Evolutionary conservation across 2,888 invertebrate genomes (phyloP), one percentile per base, ranked within the genome.

Genomic region (Aphodius granarius): DNA sequence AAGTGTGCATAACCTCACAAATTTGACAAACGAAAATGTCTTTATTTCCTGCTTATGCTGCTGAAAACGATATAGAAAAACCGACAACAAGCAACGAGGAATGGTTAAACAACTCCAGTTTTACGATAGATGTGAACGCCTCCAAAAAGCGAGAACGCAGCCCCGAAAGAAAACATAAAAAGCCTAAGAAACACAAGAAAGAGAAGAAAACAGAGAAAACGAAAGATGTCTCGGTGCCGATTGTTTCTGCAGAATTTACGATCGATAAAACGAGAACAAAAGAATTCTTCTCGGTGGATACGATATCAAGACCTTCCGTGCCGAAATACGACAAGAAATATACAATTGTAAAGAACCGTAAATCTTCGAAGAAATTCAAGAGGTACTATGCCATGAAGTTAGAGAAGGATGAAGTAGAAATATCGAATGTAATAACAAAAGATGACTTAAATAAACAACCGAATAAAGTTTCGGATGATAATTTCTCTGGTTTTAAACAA

Each of bases 221-320:
- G 70, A 72, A 76, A 22, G 65, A 63, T 15, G 82, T 73, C 63
- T 43, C 75, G 76, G 82, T 85, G 17, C n/a, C 18, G 20, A 66
- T 72, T 5, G n/a, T 20, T 72, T 20, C 65, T 78, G 86, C 89
- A 15, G 89, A 90, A 78, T 93, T 89, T 83, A 92, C 91, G 81
- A 84, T 89, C 70, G 94, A 94, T 81, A 89, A 88, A 79, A 87
- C 86, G 68, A 85, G 89, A 71, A 91, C 91, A 66, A 87, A 85
- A 72, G 91, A 89, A 72, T 92, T 92, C 84, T 86, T 90, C 66
- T 87, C 86, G 0, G 90, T 93, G 1, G 86, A 89, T 62, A 93
- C 91, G 0, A 88, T 94, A 15, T 90, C 91, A 78, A 89, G 90
- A 74, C 92, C 92, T 1, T 90, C 91, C 0, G 89, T 91, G 73